phyloP scores from a whole-genome alignment of 2,888 invertebrate genomes.

The Globia sparganii region DNA sequence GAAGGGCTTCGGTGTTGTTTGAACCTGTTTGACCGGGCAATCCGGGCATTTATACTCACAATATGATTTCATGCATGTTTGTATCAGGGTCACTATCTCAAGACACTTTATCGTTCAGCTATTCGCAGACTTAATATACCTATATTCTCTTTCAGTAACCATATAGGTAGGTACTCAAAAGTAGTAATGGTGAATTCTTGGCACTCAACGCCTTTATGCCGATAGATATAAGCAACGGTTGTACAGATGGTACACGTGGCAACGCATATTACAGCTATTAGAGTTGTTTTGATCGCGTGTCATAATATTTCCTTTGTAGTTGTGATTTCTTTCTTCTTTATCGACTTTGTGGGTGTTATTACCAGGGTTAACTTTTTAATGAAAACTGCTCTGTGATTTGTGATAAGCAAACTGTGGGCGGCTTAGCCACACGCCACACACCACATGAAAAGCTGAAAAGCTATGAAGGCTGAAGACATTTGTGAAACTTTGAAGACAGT shows the following conservation, averaged over 20 bases:
- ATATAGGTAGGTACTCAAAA: conserved; percentile 39
- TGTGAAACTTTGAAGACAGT: background rate
- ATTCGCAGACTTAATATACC: conserved; percentile 26
- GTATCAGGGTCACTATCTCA: conserved; percentile 35
- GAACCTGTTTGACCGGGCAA: conserved; percentile 12
- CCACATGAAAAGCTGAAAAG: background rate
- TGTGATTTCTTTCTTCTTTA: conserved; percentile 26
- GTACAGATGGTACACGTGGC: conserved; percentile 43
- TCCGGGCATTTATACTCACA: conserved; percentile 7
- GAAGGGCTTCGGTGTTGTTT: conserved; percentile 9
- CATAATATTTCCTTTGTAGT: conserved; percentile 46
- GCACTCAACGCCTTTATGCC: conserved; percentile 44
- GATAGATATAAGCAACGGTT: conserved; percentile 48
- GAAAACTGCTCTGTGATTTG: conserved; percentile 9
- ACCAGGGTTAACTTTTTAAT: conserved; percentile 27
- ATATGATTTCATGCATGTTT: conserved; percentile 14
- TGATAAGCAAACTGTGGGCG: conserved; percentile 24
- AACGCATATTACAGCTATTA: conserved; percentile 27
- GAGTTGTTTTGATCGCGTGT: conserved; percentile 46
- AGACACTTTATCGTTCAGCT: conserved; percentile 24
- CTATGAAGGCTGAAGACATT: background rate
- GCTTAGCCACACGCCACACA: background rate
- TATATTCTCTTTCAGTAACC: conserved; percentile 28
- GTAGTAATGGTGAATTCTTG: conserved; percentile 58
- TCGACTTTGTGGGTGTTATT: conserved; percentile 17